These are phyloP conservation scores for Asarcornis scutulata DNA, from an alignment of 2,113 vertebrate species.

Conservation along the genomic window DNA sequence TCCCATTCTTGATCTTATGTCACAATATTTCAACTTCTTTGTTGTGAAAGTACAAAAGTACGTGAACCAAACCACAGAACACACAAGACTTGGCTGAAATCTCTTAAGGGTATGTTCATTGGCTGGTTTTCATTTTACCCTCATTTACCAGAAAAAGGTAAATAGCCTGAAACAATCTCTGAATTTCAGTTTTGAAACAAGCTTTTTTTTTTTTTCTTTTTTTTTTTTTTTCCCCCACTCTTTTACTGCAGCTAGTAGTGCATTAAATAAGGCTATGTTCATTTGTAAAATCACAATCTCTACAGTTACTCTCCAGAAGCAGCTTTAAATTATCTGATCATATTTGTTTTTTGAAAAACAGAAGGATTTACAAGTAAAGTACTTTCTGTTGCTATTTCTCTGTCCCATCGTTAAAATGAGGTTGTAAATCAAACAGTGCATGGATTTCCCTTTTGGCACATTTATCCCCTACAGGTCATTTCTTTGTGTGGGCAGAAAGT, in stretches of 20 bases:
- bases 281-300: background rate
- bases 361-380: constrained; percentile 45
- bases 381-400: constrained; percentile 45
- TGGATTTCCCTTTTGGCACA: constrained; percentile 49
- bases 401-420: constrained; percentile 30
- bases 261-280: background rate
- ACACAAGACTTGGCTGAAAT: background rate
- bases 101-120: background rate
- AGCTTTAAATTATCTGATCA: constrained; percentile 44
- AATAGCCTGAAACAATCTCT: background rate
- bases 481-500: background rate
- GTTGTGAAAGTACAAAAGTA: background rate
- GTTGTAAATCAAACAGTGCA: constrained; percentile 47
- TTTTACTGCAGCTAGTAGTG: background rate
- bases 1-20: background rate
- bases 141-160: background rate
- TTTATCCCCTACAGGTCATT: constrained; percentile 41
- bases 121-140: background rate
- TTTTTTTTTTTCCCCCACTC: background rate
- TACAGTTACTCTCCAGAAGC: background rate
- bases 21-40: background rate
- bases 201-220: background rate
- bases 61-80: background rate
- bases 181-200: background rate
- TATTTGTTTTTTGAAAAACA: constrained; percentile 31